Evolutionary conservation across 2,113 vertebrate species (phyloP).

Genomic region (Taxidea taxus): DNA sequence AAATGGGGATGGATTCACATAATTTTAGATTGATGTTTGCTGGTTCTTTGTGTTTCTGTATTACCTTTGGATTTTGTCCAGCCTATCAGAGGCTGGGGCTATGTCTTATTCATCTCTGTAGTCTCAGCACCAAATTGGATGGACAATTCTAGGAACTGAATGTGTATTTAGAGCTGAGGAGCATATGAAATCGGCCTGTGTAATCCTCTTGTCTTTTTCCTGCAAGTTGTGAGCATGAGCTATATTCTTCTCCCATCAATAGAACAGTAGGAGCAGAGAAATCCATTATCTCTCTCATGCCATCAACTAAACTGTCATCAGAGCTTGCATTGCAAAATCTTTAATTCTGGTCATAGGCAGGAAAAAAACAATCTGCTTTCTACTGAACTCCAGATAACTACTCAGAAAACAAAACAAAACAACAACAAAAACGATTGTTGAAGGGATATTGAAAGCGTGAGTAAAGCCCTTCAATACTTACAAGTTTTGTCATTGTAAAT

Average conservation of each 20-base stretch:
- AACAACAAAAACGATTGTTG: neutral
- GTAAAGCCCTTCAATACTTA: neutral
- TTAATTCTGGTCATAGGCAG: constrained; percentile 8
- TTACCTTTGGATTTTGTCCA: neutral
- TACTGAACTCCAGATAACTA: neutral
- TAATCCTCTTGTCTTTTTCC: neutral
- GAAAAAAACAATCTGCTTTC: neutral
- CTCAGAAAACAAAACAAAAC: neutral
- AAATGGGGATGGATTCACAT: neutral
- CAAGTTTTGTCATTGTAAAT: neutral
- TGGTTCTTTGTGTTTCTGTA: neutral
- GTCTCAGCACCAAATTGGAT: neutral
- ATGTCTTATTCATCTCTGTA: neutral
- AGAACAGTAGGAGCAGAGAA: constrained; percentile 14
- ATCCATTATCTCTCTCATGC: constrained; percentile 32
- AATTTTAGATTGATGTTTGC: neutral
- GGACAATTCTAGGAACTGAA: neutral
- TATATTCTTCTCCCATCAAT: constrained; percentile 22
- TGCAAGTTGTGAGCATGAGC: neutral
- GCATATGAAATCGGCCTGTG: neutral
- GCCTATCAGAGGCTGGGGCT: neutral
- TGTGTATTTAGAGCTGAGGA: neutral
- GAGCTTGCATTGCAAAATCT: constrained; percentile 18
- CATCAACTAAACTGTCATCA: constrained; percentile 21
- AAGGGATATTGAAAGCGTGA: neutral